Conservation (phyloP, 2,797 vertebrate species). For the Platyrinchus mystaceus region DNA sequence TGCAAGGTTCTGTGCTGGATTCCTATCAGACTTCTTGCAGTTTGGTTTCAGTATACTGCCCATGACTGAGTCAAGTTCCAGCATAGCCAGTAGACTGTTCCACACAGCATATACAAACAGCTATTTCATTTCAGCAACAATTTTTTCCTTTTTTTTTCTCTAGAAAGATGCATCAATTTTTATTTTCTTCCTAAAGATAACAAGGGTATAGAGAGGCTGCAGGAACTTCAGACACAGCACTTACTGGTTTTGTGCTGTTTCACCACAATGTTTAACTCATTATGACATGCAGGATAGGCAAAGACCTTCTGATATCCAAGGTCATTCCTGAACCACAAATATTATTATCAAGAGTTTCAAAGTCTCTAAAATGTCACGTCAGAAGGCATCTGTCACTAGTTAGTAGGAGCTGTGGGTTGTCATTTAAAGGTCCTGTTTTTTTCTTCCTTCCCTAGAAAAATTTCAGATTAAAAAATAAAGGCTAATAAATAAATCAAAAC, state of each 20-base stretch:
- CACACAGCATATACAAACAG: background rate
- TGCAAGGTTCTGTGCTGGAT: background rate
- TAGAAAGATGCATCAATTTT: background rate
- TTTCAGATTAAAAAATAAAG: slow-evolving; percentile 11
- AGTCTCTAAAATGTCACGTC: slow-evolving; percentile 23
- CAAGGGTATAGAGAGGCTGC: background rate
- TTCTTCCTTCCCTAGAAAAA: background rate
- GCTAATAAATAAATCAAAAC: slow-evolving; percentile 17
- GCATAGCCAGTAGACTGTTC: background rate
- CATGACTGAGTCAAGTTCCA: background rate
- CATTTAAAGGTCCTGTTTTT: background rate
- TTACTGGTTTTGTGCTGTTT: slow-evolving; percentile 1
- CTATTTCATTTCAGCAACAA: background rate
- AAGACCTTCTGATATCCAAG: background rate
- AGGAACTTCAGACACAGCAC: background rate
- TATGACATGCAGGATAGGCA: background rate
- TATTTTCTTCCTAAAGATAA: background rate
- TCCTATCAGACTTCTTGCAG: background rate
- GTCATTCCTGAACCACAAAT: slow-evolving; percentile 11
- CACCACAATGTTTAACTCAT: slow-evolving; percentile 8
- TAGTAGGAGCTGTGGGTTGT: background rate
- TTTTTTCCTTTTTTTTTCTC: background rate
- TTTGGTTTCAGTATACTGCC: background rate
- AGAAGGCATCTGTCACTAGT: slow-evolving; percentile 15
- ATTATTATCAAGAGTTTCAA: background rate